Evolutionary conservation across 1,140 invertebrate genomes (phyloP).

Genomic region (Mactra quadrangularis): DNA sequence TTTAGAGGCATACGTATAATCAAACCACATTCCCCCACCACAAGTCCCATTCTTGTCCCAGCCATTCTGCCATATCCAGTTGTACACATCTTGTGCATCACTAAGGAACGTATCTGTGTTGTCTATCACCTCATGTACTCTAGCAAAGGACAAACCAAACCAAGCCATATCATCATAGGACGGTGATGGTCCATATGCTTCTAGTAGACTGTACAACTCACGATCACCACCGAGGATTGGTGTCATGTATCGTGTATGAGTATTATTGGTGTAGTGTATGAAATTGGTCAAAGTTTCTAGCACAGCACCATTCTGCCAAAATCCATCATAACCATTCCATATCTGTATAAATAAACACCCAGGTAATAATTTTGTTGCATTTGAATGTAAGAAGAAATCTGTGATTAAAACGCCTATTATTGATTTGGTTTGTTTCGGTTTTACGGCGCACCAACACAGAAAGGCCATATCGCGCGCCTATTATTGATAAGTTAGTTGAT

Average conservation of each 20-base stretch:
- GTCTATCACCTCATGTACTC: slow-evolving; percentile 66
- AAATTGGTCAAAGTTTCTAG: slow-evolving; percentile 68
- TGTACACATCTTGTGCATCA: slow-evolving; percentile 60
- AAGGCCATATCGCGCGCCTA: no score
- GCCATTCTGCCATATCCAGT: slow-evolving; percentile 70
- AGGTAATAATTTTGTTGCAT: no score
- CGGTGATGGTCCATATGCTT: slow-evolving; percentile 71
- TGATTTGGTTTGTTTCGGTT: not conserved
- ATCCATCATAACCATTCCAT: slow-evolving; percentile 74
- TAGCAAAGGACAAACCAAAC: slow-evolving; percentile 65
- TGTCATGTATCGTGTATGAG: slow-evolving; percentile 59
- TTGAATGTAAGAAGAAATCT: not conserved
- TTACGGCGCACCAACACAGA: no score
- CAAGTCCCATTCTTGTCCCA: slow-evolving; percentile 64
- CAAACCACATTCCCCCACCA: slow-evolving; percentile 68
- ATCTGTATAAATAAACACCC: slow-evolving; percentile 65
- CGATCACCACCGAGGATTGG: slow-evolving; percentile 53
- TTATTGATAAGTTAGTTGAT: no score
- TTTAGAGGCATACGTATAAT: slow-evolving; percentile 62
- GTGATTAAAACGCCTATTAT: not conserved
- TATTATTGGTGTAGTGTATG: slow-evolving; percentile 61
- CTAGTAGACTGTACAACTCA: slow-evolving; percentile 62
- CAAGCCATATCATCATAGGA: slow-evolving; percentile 74
- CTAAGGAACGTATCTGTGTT: slow-evolving; percentile 56
- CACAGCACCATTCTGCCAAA: slow-evolving; percentile 72